phyloP scores from a whole-genome alignment of 2,888 invertebrate genomes.

The Drosophila falleni region DNA sequence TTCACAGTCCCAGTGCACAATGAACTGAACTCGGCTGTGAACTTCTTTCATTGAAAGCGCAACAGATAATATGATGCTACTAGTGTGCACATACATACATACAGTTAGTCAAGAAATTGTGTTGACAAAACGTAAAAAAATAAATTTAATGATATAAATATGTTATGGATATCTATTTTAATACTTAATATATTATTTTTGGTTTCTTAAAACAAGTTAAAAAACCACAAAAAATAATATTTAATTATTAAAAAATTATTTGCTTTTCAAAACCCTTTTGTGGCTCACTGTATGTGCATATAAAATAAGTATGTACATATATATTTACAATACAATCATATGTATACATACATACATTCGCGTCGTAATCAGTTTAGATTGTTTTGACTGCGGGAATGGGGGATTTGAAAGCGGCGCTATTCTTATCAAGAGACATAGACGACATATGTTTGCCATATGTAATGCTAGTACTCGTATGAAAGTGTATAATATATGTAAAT shows the following conservation, averaged over 20 bases:
- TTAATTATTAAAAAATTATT: too few species aligned
- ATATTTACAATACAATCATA: background rate
- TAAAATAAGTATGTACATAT: constrained; percentile 9
- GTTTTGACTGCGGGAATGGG: constrained; percentile 61
- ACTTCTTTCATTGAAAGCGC: constrained; percentile 72
- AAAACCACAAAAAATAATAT: too few species aligned
- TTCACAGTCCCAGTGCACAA: constrained; percentile 69
- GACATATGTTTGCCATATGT: constrained; percentile 49
- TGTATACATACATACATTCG: constrained; percentile 8
- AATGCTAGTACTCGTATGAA: constrained; percentile 12
- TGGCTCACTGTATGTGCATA: background rate
- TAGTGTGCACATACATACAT: constrained; percentile 14
- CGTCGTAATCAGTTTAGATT: constrained; percentile 68
- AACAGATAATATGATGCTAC: constrained; percentile 55
- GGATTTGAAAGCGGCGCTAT: constrained; percentile 49
- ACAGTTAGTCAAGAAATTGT: background rate
- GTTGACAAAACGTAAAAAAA: too few species aligned
- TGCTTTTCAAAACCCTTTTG: too few species aligned
- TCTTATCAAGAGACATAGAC: constrained; percentile 57
- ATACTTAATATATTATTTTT: too few species aligned
- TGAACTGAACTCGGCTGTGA: constrained; percentile 76
- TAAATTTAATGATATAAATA: too few species aligned
- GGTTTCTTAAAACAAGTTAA: too few species aligned
- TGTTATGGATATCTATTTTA: too few species aligned
- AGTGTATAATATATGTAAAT: background rate